These are phyloP conservation scores for Pollachius pollachius DNA, from an alignment of 2,113 vertebrate genomes.

Conservation along the genomic window DNA sequence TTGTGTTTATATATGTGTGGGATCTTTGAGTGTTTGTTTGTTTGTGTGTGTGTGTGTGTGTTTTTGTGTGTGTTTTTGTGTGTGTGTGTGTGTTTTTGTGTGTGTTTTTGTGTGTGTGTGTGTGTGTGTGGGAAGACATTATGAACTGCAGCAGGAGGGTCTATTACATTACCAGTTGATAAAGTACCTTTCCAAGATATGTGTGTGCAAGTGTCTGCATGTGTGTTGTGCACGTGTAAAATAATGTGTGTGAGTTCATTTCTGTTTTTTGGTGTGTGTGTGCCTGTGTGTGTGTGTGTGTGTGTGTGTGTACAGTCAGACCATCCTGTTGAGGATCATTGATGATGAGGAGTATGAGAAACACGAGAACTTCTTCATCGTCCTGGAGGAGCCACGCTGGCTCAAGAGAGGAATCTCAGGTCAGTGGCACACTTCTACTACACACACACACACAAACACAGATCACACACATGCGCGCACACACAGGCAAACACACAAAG, in stretches of 20 bases:
- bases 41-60: constrained; percentile 25
- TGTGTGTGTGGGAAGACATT: neutral
- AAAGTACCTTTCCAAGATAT: constrained; percentile 8
- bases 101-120: constrained; percentile 19
- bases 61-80: constrained; percentile 1
- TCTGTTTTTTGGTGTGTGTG: constrained; percentile 24
- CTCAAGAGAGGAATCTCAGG: constrained; percentile 92
- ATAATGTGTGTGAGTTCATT: neutral
- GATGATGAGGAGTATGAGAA: constrained; percentile 93
- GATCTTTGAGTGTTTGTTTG: neutral
- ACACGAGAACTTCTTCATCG: constrained; percentile 88
- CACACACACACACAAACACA: neutral
- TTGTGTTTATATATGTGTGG: constrained; percentile 10
- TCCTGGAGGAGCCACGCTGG: constrained; percentile 89
- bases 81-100: neutral
- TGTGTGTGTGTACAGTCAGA: constrained; percentile 69
- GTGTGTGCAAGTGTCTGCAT: constrained; percentile 27
- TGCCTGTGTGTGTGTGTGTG: constrained; percentile 15
- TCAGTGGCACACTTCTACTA: constrained; percentile 37
- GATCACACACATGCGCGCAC: neutral
- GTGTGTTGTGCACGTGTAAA: neutral
- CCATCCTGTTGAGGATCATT: constrained; percentile 85
- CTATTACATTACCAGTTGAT: constrained; percentile 1
- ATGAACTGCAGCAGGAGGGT: neutral
- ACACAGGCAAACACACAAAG: neutral